phyloP scores from a whole-genome alignment of 2,113 vertebrate genomes.

The Saccopteryx bilineata region DNA sequence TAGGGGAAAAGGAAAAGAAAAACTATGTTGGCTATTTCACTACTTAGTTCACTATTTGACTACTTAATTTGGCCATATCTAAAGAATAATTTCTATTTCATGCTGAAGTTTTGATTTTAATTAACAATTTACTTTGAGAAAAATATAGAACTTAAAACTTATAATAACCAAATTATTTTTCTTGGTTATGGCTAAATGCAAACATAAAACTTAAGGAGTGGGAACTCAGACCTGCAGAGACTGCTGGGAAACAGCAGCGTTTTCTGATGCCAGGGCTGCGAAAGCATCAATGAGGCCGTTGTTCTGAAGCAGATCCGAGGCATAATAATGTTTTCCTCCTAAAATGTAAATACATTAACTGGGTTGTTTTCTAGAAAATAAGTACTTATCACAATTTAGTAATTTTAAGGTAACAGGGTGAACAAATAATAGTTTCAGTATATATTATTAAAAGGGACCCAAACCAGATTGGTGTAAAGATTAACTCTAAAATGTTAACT shows the following conservation, averaged over 20 bases:
- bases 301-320: slow-evolving; percentile 72
- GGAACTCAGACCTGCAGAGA: slow-evolving; percentile 86
- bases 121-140: slow-evolving; percentile 28
- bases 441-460: slow-evolving; percentile 1
- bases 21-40: neutral
- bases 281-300: slow-evolving; percentile 86
- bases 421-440: neutral
- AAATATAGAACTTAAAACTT: slow-evolving; percentile 9
- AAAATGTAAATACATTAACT: slow-evolving; percentile 54
- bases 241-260: slow-evolving; percentile 77
- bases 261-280: slow-evolving; percentile 78
- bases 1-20: neutral
- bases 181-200: neutral
- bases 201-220: neutral
- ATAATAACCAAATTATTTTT: neutral
- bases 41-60: neutral
- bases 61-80: neutral
- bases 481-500: slow-evolving; percentile 20
- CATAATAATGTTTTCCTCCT: slow-evolving; percentile 79
- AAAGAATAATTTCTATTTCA: slow-evolving; percentile 21
- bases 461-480: neutral
- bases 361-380: slow-evolving; percentile 2
- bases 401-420: neutral
- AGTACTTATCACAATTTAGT: neutral
- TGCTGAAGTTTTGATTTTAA: slow-evolving; percentile 38